phyloP scores from a whole-genome alignment of 2,113 vertebrate species.

The Corythoichthys intestinalis region DNA sequence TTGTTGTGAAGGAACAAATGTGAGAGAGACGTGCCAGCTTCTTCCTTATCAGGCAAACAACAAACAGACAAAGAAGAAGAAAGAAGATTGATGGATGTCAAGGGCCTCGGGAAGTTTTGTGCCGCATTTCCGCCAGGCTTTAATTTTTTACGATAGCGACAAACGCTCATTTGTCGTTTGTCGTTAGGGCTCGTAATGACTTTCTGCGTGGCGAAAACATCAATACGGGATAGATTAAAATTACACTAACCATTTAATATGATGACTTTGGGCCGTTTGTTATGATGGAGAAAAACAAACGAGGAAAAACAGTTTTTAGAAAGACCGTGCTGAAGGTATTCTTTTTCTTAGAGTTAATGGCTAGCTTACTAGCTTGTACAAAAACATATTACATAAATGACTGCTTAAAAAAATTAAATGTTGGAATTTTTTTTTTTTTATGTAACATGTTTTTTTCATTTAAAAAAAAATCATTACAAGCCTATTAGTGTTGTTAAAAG shows the following conservation, averaged over 20 bases:
- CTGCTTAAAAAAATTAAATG: too few relatives aligned
- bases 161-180: slow-evolving; percentile 6
- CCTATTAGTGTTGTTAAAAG: too few relatives aligned
- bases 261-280: not conserved
- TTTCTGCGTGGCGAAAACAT: not conserved
- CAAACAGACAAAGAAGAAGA: slow-evolving; percentile 2
- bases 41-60: not conserved
- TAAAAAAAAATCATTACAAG: too few relatives aligned
- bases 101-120: not conserved
- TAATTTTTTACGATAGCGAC: not conserved
- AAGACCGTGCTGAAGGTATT: not conserved
- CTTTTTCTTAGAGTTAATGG: too few relatives aligned
- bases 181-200: not conserved
- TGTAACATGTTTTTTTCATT: too few relatives aligned
- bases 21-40: not conserved
- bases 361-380: too few relatives aligned
- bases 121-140: not conserved
- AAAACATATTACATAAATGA: too few relatives aligned
- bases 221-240: not conserved
- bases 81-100: not conserved
- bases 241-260: not conserved
- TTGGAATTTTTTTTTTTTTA: too few relatives aligned
- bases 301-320: not conserved
- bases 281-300: not conserved
- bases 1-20: not conserved